A percentile compares a stretch with the other conserved stretches of the same genome.
These are phyloP conservation scores for Miichthys miiuy DNA, from an alignment of 2,797 vertebrate genomes.

Conservation along the genomic window DNA sequence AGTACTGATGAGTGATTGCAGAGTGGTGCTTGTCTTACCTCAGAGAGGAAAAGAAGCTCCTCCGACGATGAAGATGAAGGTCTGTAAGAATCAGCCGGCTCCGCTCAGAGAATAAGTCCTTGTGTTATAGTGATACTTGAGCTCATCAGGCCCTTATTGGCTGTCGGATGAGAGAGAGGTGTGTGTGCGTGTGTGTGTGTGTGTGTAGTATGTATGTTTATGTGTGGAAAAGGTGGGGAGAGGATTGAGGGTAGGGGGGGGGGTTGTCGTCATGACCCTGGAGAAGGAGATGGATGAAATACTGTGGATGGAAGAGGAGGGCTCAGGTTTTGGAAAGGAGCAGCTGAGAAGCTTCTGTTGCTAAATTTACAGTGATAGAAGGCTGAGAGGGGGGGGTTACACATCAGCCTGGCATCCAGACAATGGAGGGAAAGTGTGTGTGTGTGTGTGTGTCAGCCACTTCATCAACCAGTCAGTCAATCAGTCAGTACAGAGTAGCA, in stretches of 20 bases:
- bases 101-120: slow-evolving; percentile 80
- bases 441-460: slow-evolving; percentile 10
- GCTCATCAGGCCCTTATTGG: slow-evolving; percentile 89
- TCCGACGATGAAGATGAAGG: slow-evolving; percentile 79
- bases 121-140: slow-evolving; percentile 92
- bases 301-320: slow-evolving; percentile 82
- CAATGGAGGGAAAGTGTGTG: slow-evolving; percentile 69
- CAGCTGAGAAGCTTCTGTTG: slow-evolving; percentile 85
- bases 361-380: slow-evolving; percentile 89
- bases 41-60: slow-evolving; percentile 83
- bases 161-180: slow-evolving; percentile 68
- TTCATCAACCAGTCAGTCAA: slow-evolving; percentile 53
- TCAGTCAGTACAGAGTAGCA: slow-evolving; percentile 23
- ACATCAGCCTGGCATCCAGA: slow-evolving; percentile 80
- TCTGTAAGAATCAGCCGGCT: slow-evolving; percentile 80
- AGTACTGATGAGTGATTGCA: neutral
- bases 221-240: slow-evolving; percentile 57
- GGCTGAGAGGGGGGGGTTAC: slow-evolving; percentile 61
- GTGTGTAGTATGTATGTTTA: slow-evolving; percentile 47
- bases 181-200: slow-evolving; percentile 47
- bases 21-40: slow-evolving; percentile 82
- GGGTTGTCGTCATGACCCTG: slow-evolving; percentile 82
- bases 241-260: slow-evolving; percentile 12
- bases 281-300: slow-evolving; percentile 86
- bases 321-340: slow-evolving; percentile 85